Base-by-base conservation (phyloP, 1,140 invertebrate genomes). In the Cheumatopsyche charites region DNA sequence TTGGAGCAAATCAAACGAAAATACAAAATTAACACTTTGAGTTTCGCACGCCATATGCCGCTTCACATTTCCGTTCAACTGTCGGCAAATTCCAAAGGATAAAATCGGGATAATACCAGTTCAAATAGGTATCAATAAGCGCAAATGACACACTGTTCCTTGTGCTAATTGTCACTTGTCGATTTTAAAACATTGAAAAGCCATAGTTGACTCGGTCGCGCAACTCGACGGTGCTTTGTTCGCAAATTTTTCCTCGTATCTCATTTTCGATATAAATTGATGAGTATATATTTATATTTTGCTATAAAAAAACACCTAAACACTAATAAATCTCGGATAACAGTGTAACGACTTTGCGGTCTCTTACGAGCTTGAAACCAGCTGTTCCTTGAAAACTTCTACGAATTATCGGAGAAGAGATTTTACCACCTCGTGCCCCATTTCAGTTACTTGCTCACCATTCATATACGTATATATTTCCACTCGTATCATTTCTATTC, bases 281-380 rank as follows among this genome's bases (percentile, higher is more conserved):
- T 52, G 47, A 9, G 7, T 52, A 19, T 52, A 52, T 15, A 17
- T 6, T 52, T 52, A 19, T 52, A 15, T 52, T 52, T 17, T 17
- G 19, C 47, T 17, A 19, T 52, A 52, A 52, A 52, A 52, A 52
- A 52, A 7, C 19, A 58, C 9, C 55, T 58, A 25, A 58, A 58
- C 55, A 58, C 23, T 19, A 13, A 58, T 58, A 58, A 58, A 58
- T 58, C 23, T 58, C 55, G 55, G 17, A 23, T 58, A 58, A 58
- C 55, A 26, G 55, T n/a, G 21, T 58, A 25, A 58, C 55, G 55
- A 19, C 7, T 55, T 19, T 26, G 55, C 55, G 21, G 55, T 58
- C 55, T 58, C 23, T 19, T 25, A 36, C 29, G 29, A 36, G 29
- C 12, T 12, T 9, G 23, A 23, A 11, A 58, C 19, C 55, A 58